Evolutionary conservation across 2,797 vertebrate genomes (phyloP).

Genomic region (Gadopsis bispinosus): DNA sequence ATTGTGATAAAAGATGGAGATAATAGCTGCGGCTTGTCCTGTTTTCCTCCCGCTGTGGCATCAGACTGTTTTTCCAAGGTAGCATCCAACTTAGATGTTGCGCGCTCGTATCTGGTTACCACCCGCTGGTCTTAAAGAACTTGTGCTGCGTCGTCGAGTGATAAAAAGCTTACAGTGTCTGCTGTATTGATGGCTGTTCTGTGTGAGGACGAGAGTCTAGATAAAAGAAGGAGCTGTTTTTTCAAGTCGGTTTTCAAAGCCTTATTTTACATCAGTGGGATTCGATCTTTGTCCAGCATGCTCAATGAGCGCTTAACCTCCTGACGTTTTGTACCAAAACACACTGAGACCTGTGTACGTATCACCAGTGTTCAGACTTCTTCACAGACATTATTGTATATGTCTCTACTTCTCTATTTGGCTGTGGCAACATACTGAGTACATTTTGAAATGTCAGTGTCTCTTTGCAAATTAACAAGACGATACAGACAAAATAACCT

Average conservation of each 20-base stretch:
- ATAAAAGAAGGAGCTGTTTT: not conserved
- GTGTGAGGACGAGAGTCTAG: not conserved
- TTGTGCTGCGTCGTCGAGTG: slow-evolving; percentile 42
- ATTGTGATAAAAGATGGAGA: slow-evolving; percentile 50
- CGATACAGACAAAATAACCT: not conserved
- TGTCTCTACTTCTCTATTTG: not conserved
- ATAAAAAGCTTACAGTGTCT: slow-evolving; percentile 52
- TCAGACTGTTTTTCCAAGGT: slow-evolving; percentile 42
- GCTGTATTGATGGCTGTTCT: slow-evolving; percentile 30
- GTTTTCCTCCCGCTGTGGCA: slow-evolving; percentile 36
- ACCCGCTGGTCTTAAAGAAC: slow-evolving; percentile 34
- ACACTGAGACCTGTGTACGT: not conserved
- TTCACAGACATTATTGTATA: not conserved
- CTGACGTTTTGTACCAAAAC: not conserved
- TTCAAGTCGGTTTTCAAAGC: slow-evolving; percentile 5
- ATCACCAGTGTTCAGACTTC: not conserved
- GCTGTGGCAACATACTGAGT: not conserved
- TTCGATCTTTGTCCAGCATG: slow-evolving; percentile 6
- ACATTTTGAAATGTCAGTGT: not conserved
- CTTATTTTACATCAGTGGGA: slow-evolving; percentile 5
- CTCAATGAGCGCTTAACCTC: slow-evolving; percentile 18
- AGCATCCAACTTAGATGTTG: slow-evolving; percentile 25
- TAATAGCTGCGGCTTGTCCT: slow-evolving; percentile 40
- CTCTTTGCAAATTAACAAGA: not conserved
- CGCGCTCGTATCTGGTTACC: slow-evolving; percentile 48